Base-by-base conservation (phyloP, 2,113 vertebrate genomes). In the Bothrops jararaca region DNA sequence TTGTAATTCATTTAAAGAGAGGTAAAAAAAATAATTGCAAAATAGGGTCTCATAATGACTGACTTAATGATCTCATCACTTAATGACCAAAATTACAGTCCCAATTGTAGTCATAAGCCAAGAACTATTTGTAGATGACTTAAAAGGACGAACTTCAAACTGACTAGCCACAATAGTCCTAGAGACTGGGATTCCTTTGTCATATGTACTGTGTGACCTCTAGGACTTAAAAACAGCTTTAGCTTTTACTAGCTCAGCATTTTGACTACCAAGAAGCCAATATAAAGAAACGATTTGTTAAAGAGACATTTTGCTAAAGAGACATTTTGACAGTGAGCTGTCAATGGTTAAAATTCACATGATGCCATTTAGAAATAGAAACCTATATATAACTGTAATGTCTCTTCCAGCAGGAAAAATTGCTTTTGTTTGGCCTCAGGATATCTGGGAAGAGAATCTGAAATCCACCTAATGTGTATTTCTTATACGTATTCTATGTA, bases 221-320 rank as follows among this genome's bases (percentile, higher is more conserved):
- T 87, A 87, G 64, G 56, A 88, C 57, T 88, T 93, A 93, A 90
- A 80, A 80, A 80, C 53, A 88, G 88, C 53, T 95, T 94, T 88
- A 53, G 86, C 57, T 87, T 93, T 93, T 26, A 52, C 92, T 93
- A 93, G 88, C 2, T 0, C 93, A 15, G 80, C 50, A 87, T 89
- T 90, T 91, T 94, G 91, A 95, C 95, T 95, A 94, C 92, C 52
- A 45, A 54, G 60, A 93, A 18, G 29, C 53, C 57, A 91, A 94
- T 94, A 90, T 92, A 93, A 94, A 85, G 57, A 92, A 91, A 94
- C 69, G 91, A 80, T 39, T 87, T 93, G 94, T 95, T 89, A 80
- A 39, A 52, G 64, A 54, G 24, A 50, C 58, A 48, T 89, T 52
- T 74, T 88, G 96, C 95, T 93, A 39, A 39, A 52, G 52, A 54